phyloP scores from a whole-genome alignment of 2,888 invertebrate species.

The Eupithecia insigniata region DNA sequence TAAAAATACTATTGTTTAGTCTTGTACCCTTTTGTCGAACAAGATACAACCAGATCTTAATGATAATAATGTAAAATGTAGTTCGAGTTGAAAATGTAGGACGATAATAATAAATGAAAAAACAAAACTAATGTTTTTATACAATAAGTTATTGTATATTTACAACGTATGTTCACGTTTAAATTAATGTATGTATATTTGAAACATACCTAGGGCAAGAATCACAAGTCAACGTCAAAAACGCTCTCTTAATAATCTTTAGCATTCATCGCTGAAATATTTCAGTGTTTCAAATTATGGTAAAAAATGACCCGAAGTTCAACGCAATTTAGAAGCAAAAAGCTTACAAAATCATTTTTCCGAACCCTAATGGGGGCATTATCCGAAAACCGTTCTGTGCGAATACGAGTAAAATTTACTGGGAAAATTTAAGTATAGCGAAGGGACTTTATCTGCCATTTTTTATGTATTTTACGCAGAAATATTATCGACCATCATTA shows the following conservation, averaged over 20 bases:
- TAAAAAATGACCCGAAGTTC: slow-evolving; percentile 48
- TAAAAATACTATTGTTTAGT: slow-evolving; percentile 3
- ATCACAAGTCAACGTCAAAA: slow-evolving; percentile 30
- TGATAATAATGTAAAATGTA: too few species aligned
- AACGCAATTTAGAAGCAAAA: slow-evolving; percentile 55
- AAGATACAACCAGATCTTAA: neutral
- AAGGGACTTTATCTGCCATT: slow-evolving; percentile 71
- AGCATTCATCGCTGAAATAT: slow-evolving; percentile 47
- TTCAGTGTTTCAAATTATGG: slow-evolving; percentile 50
- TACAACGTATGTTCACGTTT: too few species aligned
- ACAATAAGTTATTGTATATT: too few species aligned
- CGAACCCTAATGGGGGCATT: slow-evolving; percentile 73
- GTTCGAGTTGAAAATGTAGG: neutral
- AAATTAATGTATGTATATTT: too few species aligned
- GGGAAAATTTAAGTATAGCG: slow-evolving; percentile 66
- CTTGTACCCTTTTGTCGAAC: neutral
- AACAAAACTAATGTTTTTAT: too few species aligned
- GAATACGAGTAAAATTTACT: slow-evolving; percentile 72
- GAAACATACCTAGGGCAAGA: neutral
- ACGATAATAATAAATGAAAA: neutral
- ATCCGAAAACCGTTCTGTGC: slow-evolving; percentile 73
- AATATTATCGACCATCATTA: slow-evolving; percentile 58
- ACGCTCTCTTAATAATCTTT: slow-evolving; percentile 45
- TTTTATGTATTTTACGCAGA: slow-evolving; percentile 67
- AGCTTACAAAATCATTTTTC: slow-evolving; percentile 65